A percentile compares a stretch with the other conserved stretches of the same genome.
Conservation (phyloP, 2,113 vertebrate species). For the Epinephelus moara region DNA sequence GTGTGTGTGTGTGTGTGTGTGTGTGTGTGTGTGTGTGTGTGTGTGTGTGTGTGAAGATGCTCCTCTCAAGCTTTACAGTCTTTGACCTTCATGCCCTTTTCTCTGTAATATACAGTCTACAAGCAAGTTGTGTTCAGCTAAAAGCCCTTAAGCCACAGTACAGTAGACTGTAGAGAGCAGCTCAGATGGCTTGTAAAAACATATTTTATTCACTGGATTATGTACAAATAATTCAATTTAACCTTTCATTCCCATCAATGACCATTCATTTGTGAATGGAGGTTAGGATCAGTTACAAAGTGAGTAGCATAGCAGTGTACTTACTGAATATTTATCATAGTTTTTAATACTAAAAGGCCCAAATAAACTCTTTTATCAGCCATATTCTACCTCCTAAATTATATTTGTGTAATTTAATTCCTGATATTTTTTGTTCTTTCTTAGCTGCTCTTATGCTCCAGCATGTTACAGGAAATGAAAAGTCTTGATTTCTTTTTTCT, state of each 20-base stretch:
- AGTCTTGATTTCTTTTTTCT: neutral
- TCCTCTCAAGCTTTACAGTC: neutral
- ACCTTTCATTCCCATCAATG: conserved; percentile 17
- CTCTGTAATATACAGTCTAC: neutral
- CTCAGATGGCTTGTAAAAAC: conserved; percentile 18
- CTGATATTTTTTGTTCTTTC: neutral
- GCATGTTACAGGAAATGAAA: neutral
- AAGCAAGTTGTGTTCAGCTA: neutral
- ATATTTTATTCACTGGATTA: conserved; percentile 26
- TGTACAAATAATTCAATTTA: conserved; percentile 28
- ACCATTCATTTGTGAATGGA: neutral
- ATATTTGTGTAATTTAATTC: neutral
- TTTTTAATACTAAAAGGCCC: neutral
- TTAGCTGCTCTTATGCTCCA: neutral
- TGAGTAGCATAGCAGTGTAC: neutral
- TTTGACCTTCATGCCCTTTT: conserved; percentile 42
- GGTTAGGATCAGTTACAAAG: conserved; percentile 7
- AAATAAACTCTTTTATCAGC: neutral
- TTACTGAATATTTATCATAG: neutral
- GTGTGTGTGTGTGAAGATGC: conserved; percentile 26
- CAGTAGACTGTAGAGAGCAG: conserved; percentile 9
- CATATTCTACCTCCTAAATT: neutral
- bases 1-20: conserved; percentile 22
- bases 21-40: conserved; percentile 20
- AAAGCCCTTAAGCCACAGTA: conserved; percentile 32